Evolutionary conservation across 2,888 invertebrate species (phyloP).

Genomic region (Gastracanthus pulcherrimus): DNA sequence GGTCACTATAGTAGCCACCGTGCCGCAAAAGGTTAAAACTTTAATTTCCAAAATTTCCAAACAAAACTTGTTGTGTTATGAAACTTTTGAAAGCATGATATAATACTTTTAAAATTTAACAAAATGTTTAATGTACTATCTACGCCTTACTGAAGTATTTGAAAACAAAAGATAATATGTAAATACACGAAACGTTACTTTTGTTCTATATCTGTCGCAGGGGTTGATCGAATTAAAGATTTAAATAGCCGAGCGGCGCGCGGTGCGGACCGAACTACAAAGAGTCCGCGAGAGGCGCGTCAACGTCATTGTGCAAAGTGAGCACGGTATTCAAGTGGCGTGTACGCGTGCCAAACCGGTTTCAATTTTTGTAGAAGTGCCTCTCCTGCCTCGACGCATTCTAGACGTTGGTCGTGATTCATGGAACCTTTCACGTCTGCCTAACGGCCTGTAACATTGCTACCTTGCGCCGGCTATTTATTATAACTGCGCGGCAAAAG

Average conservation of each 20-base stretch:
- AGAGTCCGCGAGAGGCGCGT: too few species aligned
- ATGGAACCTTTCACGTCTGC: slow-evolving; percentile 69
- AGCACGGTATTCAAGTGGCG: not conserved
- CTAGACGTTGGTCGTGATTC: slow-evolving; percentile 68
- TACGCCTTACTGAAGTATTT: not conserved
- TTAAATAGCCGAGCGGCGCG: slow-evolving; percentile 17
- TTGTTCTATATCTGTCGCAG: not conserved
- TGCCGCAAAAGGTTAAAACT: too few species aligned
- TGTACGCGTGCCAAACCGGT: slow-evolving; percentile 67
- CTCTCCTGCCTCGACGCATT: slow-evolving; percentile 55
- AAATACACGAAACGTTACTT: not conserved
- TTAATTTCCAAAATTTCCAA: too few species aligned
- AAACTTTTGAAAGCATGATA: too few species aligned
- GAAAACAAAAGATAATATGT: not conserved
- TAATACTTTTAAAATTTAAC: not conserved
- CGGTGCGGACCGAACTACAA: too few species aligned
- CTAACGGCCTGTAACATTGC: slow-evolving; percentile 75
- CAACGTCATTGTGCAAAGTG: slow-evolving; percentile 35
- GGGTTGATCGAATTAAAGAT: slow-evolving; percentile 11
- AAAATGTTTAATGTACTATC: not conserved
- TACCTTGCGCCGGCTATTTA: slow-evolving; percentile 62
- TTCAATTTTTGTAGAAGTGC: slow-evolving; percentile 57
- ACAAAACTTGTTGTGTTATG: too few species aligned
- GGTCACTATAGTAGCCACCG: too few species aligned
- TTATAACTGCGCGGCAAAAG: not conserved